A percentile compares a stretch with the other conserved stretches of the same genome.
Evolutionary conservation across 2,797 vertebrate species (phyloP).

Genomic region (Cirrhinus mrigala): DNA sequence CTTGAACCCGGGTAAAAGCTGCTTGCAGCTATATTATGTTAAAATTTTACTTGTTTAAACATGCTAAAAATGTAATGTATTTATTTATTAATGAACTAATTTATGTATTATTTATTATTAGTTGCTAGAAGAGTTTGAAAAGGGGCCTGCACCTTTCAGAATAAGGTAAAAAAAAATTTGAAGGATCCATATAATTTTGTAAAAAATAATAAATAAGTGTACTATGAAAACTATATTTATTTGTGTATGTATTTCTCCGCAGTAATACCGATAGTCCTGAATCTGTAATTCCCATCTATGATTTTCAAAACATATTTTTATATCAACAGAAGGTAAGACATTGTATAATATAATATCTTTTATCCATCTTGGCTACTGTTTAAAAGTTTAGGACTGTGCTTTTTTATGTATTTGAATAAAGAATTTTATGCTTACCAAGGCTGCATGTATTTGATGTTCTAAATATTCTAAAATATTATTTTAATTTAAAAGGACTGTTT

Average conservation of each 20-base stretch:
- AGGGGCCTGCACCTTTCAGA: constrained; percentile 90
- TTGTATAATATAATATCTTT: not conserved
- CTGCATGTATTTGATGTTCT: not conserved
- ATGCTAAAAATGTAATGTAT: too few species aligned
- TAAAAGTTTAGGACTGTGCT: not conserved
- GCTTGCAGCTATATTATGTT: too few species aligned
- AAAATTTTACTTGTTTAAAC: too few species aligned
- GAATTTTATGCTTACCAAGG: not conserved
- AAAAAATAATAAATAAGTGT: not conserved
- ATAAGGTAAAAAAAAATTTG: constrained; percentile 96
- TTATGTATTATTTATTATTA: constrained; percentile 62
- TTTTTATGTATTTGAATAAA: not conserved
- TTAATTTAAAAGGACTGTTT: not conserved
- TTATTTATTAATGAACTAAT: too few species aligned
- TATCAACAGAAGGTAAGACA: constrained; percentile 88
- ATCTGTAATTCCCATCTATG: constrained; percentile 81
- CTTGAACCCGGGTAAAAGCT: too few species aligned
- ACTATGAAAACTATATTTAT: not conserved
- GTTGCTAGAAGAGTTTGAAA: constrained; percentile 95
- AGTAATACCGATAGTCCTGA: constrained; percentile 90
- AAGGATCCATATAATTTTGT: not conserved
- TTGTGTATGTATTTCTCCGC: constrained; percentile 48
- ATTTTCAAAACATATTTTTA: constrained; percentile 93
- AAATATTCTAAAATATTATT: not conserved
- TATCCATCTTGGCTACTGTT: not conserved